phyloP scores from a whole-genome alignment of 23 tunicate genomes.

The Aplidium turbinatum region DNA sequence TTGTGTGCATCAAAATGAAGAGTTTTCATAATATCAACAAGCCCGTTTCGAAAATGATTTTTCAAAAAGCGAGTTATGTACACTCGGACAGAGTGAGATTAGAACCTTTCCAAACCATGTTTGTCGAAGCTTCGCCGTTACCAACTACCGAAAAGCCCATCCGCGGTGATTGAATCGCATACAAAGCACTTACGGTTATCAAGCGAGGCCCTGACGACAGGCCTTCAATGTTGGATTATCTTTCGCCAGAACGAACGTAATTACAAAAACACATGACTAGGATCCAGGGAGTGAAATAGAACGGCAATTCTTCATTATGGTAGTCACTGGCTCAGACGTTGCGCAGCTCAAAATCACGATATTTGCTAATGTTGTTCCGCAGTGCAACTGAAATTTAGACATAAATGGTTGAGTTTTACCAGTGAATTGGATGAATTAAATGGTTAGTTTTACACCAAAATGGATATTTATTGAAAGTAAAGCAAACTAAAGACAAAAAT shows the following conservation, averaged over 20 bases:
- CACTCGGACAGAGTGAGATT: no score
- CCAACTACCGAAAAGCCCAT: neutral
- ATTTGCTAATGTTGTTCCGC: slow-evolving; percentile 15
- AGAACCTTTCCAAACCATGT: no score
- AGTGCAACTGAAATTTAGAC: neutral
- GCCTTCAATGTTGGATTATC: slow-evolving; percentile 65
- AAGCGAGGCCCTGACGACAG: slow-evolving; percentile 36
- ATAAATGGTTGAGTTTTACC: no score
- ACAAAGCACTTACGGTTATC: slow-evolving; percentile 7
- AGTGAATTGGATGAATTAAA: no score
- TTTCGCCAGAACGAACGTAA: slow-evolving; percentile 48
- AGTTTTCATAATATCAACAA: no score
- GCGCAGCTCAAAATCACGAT: slow-evolving; percentile 37
- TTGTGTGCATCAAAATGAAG: no score
- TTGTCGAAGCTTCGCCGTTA: no score
- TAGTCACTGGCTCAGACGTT: slow-evolving; percentile 48
- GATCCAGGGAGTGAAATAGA: slow-evolving; percentile 69
- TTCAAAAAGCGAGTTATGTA: no score
- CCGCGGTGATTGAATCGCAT: neutral
- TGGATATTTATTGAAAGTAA: no score
- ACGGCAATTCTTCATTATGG: slow-evolving; percentile 47
- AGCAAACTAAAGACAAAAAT: neutral
- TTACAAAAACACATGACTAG: slow-evolving; percentile 58
- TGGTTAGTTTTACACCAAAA: no score
- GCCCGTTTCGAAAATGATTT: no score